These are phyloP conservation scores for Meteorus cinctellus DNA, from an alignment of 2,888 invertebrate genomes.

Conservation along the genomic window DNA sequence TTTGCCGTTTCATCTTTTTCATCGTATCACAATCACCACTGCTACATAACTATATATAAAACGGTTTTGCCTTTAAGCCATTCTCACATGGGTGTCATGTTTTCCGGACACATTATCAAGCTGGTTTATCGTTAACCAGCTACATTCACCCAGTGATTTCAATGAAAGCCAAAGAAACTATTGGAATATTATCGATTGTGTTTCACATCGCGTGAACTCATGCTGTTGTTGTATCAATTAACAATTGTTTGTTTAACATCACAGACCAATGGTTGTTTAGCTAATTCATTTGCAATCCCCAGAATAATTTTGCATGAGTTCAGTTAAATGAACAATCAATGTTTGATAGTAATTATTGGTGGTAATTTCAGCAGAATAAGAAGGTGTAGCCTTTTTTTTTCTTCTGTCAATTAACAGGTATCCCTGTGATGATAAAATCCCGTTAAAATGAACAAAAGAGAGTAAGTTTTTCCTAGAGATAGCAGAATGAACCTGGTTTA, in stretches of 20 bases:
- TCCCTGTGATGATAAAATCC: not conserved
- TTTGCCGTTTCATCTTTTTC: not conserved
- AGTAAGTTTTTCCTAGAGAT: conserved; percentile 13
- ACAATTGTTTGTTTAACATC: not conserved
- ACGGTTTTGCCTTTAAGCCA: not conserved
- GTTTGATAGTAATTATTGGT: no score
- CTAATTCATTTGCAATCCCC: no score
- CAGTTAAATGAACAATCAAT: no score
- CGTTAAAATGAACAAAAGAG: conserved; percentile 14
- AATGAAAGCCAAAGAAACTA: not conserved
- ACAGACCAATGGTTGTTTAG: no score
- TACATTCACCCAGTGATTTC: not conserved
- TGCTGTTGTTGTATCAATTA: not conserved
- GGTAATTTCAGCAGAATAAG: no score
- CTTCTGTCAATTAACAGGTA: not conserved
- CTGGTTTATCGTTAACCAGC: not conserved
- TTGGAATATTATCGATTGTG: not conserved
- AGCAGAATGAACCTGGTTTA: conserved; percentile 25
- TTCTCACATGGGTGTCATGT: not conserved
- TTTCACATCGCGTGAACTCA: not conserved
- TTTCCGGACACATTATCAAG: not conserved
- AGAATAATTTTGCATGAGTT: no score
- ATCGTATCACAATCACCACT: not conserved
- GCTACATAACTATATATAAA: not conserved
- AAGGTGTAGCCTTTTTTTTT: no score